A percentile compares a stretch with the other conserved stretches of the same genome.
phyloP scores from a whole-genome alignment of 2,888 invertebrate species.

The Drosophila ochracea region DNA sequence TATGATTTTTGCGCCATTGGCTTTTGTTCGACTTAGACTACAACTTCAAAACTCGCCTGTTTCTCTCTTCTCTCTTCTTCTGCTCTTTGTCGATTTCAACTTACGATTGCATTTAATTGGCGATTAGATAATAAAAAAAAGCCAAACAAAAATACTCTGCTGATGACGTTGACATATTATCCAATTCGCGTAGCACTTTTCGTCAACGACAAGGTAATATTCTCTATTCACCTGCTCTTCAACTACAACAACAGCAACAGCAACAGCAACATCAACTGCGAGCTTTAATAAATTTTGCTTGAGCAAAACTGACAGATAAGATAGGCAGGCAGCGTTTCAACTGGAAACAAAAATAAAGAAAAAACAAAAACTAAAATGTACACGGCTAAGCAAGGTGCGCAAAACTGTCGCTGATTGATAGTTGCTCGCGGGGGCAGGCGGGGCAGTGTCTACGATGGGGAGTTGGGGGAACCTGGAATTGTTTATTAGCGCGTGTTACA shows the following conservation, averaged over 20 bases:
- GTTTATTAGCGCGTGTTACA: constrained; percentile 77
- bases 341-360: constrained; percentile 32
- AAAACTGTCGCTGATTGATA: constrained; percentile 69
- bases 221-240: constrained; percentile 9
- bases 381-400: constrained; percentile 60
- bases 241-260: constrained; percentile 5
- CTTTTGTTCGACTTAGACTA: constrained; percentile 33
- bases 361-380: constrained; percentile 12
- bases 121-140: constrained; percentile 67
- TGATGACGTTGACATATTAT: constrained; percentile 63
- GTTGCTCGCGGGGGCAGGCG: constrained; percentile 31
- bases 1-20: constrained; percentile 59
- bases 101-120: constrained; percentile 70
- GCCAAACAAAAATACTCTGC: constrained; percentile 8
- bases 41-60: constrained; percentile 12
- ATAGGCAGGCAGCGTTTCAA: constrained; percentile 39
- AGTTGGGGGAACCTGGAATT: constrained; percentile 9
- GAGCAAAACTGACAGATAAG: constrained; percentile 70
- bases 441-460: constrained; percentile 1
- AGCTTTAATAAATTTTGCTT: constrained; percentile 75
- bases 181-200: constrained; percentile 58
- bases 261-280: not conserved
- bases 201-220: constrained; percentile 36
- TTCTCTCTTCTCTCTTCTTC: not conserved
- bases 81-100: constrained; percentile 35